These are phyloP conservation scores for Cephalophus harveyi DNA, from an alignment of 2,113 vertebrate species.

Conservation along the genomic window DNA sequence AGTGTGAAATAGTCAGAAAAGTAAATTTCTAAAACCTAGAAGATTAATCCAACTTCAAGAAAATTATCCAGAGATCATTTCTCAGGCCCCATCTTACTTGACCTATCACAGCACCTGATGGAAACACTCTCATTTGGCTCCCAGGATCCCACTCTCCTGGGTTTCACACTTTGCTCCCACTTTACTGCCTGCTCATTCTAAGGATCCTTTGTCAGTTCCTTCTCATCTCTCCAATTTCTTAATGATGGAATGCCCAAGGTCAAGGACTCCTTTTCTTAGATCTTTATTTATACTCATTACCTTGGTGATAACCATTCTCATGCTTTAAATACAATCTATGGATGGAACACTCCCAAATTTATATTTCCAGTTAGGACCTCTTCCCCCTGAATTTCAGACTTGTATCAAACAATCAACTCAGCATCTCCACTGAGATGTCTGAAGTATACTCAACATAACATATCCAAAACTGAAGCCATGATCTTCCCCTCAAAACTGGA, in stretches of 20 bases:
- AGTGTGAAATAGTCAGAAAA: constrained; percentile 26
- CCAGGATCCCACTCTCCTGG: background rate
- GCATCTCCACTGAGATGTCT: background rate
- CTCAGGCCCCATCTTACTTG: background rate
- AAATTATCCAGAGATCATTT: background rate
- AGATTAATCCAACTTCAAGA: background rate
- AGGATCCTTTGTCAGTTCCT: background rate
- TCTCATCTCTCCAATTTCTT: background rate
- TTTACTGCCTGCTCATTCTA: background rate
- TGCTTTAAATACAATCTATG: background rate
- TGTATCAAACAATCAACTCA: background rate
- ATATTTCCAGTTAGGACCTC: background rate
- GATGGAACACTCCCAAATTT: background rate
- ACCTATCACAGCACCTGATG: background rate
- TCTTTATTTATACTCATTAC: background rate
- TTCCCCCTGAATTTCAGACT: background rate
- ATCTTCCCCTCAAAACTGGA: background rate
- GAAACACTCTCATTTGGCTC: background rate
- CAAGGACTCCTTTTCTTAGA: background rate
- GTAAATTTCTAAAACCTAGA: background rate
- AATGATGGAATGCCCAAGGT: background rate
- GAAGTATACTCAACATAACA: background rate
- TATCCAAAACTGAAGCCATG: background rate
- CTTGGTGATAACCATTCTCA: background rate
- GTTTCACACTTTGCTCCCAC: background rate